A percentile compares a stretch with the other conserved stretches of the same genome.
Evolutionary conservation across 2,888 invertebrate species (phyloP).

Genomic region (Tuta absoluta): DNA sequence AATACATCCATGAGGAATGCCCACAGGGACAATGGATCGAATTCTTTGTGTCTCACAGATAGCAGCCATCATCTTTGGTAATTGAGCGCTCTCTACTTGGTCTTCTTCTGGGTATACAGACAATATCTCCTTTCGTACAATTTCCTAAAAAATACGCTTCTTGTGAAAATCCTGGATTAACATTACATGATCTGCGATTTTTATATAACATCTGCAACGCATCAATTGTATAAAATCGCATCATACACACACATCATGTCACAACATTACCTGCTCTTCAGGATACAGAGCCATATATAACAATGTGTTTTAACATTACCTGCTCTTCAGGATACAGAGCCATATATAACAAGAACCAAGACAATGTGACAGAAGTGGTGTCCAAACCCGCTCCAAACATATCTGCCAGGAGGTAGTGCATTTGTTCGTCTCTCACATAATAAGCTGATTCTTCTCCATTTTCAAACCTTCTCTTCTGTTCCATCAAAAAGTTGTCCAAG

Average conservation of each 20-base stretch:
- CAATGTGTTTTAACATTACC: slow-evolving; percentile 57
- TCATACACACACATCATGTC: too few relatives aligned
- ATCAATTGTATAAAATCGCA: background rate
- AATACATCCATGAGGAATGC: slow-evolving; percentile 90
- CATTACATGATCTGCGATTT: background rate
- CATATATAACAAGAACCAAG: slow-evolving; percentile 91
- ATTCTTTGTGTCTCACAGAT: slow-evolving; percentile 90
- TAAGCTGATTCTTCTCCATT: slow-evolving; percentile 63
- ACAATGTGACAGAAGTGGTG: slow-evolving; percentile 88
- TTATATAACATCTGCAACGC: too few relatives aligned
- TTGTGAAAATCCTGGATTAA: background rate
- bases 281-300: slow-evolving; percentile 87
- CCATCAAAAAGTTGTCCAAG: slow-evolving; percentile 84
- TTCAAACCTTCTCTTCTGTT: slow-evolving; percentile 78
- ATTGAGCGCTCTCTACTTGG: slow-evolving; percentile 76
- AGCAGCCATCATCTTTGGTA: slow-evolving; percentile 86
- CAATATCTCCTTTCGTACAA: slow-evolving; percentile 81
- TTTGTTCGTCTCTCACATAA: slow-evolving; percentile 84
- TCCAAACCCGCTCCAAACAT: slow-evolving; percentile 93
- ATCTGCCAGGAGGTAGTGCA: slow-evolving; percentile 89
- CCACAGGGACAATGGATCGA: slow-evolving; percentile 89
- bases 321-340: slow-evolving; percentile 85
- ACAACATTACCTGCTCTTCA: slow-evolving; percentile 79
- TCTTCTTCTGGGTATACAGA: slow-evolving; percentile 73
- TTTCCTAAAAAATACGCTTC: slow-evolving; percentile 71